Percentiles rank a stretch among this genome's conserved stretches.
phyloP scores from a whole-genome alignment of 2,113 vertebrate species.

The Tonatia bakeri region DNA sequence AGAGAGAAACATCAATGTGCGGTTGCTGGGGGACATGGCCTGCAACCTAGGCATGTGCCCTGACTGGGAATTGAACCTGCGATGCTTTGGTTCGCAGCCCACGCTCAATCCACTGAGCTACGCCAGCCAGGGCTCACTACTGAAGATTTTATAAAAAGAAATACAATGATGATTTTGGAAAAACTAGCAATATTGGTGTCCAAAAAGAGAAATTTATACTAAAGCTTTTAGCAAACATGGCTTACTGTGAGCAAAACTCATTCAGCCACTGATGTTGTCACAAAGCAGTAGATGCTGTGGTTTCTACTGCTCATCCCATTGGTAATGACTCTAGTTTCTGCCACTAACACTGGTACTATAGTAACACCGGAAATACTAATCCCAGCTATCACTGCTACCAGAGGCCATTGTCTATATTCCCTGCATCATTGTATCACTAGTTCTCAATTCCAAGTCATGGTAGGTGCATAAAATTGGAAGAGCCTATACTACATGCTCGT shows the following conservation, averaged over 20 bases:
- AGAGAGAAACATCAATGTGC: too few species aligned
- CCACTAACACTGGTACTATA: background rate
- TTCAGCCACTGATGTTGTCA: background rate
- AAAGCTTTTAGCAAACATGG: background rate
- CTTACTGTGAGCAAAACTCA: background rate
- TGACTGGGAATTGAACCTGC: too few species aligned
- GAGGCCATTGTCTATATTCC: background rate
- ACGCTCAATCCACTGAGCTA: too few species aligned
- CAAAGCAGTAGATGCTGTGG: background rate
- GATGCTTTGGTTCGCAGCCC: too few species aligned
- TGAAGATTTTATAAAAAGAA: background rate
- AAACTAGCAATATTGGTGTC: background rate
- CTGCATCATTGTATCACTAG: background rate
- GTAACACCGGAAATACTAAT: background rate
- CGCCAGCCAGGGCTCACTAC: too few species aligned
- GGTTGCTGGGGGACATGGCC: too few species aligned
- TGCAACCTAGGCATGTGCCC: too few species aligned
- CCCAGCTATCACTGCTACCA: background rate
- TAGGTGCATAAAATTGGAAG: background rate
- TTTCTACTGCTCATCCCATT: background rate
- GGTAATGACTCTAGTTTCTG: too few species aligned
- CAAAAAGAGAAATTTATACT: background rate
- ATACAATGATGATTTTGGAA: background rate
- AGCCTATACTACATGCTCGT: background rate
- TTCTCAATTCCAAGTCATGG: background rate